Evolutionary conservation across 2,113 vertebrate species (phyloP).

Genomic region (Syrrhaptes paradoxus): DNA sequence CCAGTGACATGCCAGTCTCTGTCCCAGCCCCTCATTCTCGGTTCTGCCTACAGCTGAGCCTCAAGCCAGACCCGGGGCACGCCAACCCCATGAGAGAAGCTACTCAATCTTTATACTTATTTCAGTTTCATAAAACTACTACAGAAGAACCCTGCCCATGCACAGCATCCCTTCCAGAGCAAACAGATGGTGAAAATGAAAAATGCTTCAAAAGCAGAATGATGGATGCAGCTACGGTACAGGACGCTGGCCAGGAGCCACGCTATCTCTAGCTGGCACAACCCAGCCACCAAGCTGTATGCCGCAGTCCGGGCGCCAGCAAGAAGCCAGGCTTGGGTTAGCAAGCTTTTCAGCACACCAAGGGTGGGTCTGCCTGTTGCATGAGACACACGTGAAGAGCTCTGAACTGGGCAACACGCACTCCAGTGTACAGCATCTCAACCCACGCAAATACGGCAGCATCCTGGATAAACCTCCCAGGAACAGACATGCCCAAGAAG

Average conservation of each 20-base stretch:
- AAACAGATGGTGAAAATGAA: background rate
- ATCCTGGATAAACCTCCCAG: background rate
- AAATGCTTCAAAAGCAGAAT: background rate
- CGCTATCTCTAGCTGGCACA: fast-evolving
- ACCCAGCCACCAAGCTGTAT: background rate
- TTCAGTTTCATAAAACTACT: background rate
- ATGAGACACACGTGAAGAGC: fast-evolving
- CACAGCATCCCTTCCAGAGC: background rate
- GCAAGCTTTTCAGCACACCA: background rate
- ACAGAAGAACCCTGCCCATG: fast-evolving
- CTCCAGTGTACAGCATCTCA: background rate
- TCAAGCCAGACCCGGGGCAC: background rate
- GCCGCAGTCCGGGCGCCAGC: background rate
- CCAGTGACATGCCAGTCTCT: background rate
- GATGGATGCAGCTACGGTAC: background rate
- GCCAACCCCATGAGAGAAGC: background rate
- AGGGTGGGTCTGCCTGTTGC: no score
- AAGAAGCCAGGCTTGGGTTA: background rate
- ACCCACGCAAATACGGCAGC: background rate
- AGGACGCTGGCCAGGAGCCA: background rate
- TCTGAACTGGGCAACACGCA: background rate
- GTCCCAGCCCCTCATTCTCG: background rate
- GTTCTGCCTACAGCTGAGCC: background rate
- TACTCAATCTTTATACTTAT: background rate
- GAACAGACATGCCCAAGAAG: background rate